Evolutionary conservation across 2,113 vertebrate genomes (phyloP).

Genomic region (Upupa epops): DNA sequence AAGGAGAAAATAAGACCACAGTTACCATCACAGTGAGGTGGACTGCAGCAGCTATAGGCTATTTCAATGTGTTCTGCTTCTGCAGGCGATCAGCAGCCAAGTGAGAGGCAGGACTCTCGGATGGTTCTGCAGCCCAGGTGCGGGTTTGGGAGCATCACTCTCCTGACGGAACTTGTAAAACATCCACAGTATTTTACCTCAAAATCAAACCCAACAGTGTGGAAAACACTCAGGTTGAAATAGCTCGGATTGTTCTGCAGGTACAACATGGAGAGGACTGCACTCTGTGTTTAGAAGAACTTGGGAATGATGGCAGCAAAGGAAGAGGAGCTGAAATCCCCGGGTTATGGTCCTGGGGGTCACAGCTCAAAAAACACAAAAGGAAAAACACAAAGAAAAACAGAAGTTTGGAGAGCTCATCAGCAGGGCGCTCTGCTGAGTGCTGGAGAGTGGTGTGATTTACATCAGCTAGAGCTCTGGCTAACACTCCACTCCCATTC

Average conservation of each 20-base stretch:
- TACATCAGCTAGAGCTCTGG: background rate
- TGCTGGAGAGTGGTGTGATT: background rate
- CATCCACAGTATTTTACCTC: background rate
- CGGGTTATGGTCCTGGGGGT: background rate
- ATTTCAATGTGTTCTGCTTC: background rate
- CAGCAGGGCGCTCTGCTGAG: background rate
- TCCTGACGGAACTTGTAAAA: background rate
- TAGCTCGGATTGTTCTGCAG: background rate
- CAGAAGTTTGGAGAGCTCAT: background rate
- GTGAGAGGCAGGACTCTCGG: background rate
- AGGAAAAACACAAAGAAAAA: too few relatives aligned
- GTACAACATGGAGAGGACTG: accelerated
- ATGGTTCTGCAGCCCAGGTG: background rate
- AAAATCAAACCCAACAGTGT: background rate
- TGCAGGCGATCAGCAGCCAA: background rate
- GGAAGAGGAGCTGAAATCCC: background rate
- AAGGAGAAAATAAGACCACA: background rate
- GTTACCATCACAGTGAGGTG: background rate
- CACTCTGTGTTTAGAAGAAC: background rate
- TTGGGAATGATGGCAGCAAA: background rate
- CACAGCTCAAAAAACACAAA: background rate
- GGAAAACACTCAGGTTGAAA: background rate
- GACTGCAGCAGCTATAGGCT: background rate
- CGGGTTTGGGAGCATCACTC: background rate
- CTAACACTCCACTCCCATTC: background rate